Base-by-base conservation (phyloP, 2,113 vertebrate genomes). In the Antechinus stuartii region DNA sequence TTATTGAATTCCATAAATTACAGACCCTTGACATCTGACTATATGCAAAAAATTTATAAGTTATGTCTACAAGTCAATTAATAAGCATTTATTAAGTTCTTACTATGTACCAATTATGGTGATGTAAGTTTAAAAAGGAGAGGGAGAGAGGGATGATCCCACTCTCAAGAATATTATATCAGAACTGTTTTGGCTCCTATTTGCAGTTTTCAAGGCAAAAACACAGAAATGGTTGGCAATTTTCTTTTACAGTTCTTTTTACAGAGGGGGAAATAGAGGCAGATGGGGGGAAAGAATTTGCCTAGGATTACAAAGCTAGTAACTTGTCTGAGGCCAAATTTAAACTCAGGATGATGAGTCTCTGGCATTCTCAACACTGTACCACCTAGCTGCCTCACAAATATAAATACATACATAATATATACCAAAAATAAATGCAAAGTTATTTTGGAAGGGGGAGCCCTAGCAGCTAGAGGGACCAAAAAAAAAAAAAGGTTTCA, bases 1-100 rank as follows among this genome's bases (percentile, higher is more conserved):
- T 84, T 94, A 93, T n/a, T 94, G 90, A 93, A 96, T 95, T 95
- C 90, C 35, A 91, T 68, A 90, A 94, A 92, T 54, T 57, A 24
- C 55, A 42, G 93, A 90, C 8, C 42, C 30, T 46, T 93, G 90
- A 95, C 56, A 35, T 42, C 30, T 46, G 56, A 26, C 35, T 84
- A 14, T 42, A 94, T 24, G 90, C 1, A 56, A 52, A 42, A 89
- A 94, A 54, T 46, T 95, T 95, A 89, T 12, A 61, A 6, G 54
- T 26, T 53, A 76, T 23, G 35, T 42, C 19, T 84, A 84, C 6
- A 22, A 7, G 68, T 42, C 68, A 84, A 84, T 23, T 42, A 84
- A 84, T 22, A 8, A 84, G 19, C 16, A 19, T 76, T 76, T 42
- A 42, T 84, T 84, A 84, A 84, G 16, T 42, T 19, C 7, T 42